Evolutionary conservation across 2,888 invertebrate genomes (phyloP).

Genomic region (Synergus laeviventris): DNA sequence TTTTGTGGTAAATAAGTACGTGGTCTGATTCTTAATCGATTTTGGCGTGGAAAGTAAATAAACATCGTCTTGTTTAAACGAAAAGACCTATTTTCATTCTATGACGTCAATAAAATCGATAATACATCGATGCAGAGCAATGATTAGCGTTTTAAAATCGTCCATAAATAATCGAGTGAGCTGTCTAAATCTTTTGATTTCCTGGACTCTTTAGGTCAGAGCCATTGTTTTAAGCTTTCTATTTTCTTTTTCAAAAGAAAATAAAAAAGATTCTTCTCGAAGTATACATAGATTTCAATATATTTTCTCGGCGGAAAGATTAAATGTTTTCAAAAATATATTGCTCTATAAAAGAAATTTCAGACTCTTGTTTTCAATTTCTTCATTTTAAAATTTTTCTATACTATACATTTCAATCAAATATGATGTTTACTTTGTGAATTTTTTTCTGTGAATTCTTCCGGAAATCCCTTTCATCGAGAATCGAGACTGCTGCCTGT

Average conservation of each 20-base stretch:
- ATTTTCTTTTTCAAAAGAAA: background rate
- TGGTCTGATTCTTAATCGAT: background rate
- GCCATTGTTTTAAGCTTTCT: background rate
- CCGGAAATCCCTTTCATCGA: conserved; percentile 29
- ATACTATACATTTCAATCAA: background rate
- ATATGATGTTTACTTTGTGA: background rate
- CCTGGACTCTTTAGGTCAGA: background rate
- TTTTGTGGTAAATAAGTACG: background rate
- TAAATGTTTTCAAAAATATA: no score
- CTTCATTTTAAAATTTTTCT: no score
- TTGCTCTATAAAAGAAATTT: no score
- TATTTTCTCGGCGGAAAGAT: no score
- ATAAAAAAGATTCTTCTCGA: background rate
- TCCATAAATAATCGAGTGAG: conserved; percentile 21
- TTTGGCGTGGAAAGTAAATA: conserved; percentile 25
- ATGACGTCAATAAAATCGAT: conserved; percentile 29
- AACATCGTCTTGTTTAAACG: conserved; percentile 22
- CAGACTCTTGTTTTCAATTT: no score
- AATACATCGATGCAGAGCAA: conserved; percentile 5
- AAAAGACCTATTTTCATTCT: conserved; percentile 19
- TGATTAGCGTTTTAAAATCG: conserved; percentile 26
- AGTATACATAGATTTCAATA: no score
- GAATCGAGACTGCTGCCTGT: conserved; percentile 13
- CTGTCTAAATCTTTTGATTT: background rate
- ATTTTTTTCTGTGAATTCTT: conserved; percentile 4